phyloP scores from a whole-genome alignment of 2,888 invertebrate genomes.

The Herminia tarsipennalis region DNA sequence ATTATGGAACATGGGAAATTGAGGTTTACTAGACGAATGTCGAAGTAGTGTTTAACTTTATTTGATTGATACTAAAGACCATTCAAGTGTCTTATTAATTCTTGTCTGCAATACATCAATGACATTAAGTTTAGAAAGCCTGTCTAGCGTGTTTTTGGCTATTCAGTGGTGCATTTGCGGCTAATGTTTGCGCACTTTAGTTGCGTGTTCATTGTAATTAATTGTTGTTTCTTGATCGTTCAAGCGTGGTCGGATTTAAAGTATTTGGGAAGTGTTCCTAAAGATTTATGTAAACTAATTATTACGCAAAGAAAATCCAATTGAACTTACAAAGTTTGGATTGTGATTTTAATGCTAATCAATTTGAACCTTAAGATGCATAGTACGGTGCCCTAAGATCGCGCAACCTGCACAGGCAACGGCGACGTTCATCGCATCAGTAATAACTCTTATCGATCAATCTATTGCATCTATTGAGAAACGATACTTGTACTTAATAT shows the following conservation, averaged over 20 bases:
- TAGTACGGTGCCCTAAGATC: constrained; percentile 19
- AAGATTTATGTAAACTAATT: no score
- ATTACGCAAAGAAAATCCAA: no score
- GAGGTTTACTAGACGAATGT: no score
- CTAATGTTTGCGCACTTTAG: background rate
- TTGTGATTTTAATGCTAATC: background rate
- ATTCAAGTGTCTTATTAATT: background rate
- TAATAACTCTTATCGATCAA: constrained; percentile 32
- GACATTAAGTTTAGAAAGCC: constrained; percentile 2
- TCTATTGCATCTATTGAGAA: constrained; percentile 26
- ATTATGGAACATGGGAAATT: no score
- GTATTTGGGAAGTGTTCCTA: no score
- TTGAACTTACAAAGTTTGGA: no score
- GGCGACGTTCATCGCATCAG: constrained; percentile 22
- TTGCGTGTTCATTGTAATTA: no score
- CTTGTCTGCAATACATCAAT: background rate
- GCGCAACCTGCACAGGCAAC: constrained; percentile 29
- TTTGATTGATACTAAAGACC: no score
- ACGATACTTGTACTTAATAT: constrained; percentile 19
- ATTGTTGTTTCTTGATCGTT: no score
- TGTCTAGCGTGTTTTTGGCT: background rate
- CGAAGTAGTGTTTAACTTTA: no score
- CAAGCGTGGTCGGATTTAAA: no score
- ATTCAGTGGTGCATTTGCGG: background rate
- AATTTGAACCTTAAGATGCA: background rate